These are phyloP conservation scores for Trisateles emortualis DNA, from an alignment of 2,888 invertebrate species.

Conservation along the genomic window DNA sequence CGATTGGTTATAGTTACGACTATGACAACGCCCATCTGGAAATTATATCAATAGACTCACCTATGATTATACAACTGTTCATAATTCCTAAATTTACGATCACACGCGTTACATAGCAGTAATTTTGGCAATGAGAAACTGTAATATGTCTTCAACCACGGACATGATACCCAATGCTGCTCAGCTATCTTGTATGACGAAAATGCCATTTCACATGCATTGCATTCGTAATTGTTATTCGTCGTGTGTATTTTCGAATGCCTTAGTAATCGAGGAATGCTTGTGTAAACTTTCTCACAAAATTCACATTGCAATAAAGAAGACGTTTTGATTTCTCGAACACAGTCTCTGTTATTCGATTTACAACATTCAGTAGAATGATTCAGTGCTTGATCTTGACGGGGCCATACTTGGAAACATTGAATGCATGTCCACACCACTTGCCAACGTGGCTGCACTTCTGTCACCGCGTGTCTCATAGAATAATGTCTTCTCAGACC, in stretches of 20 bases:
- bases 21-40: no score
- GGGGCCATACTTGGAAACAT: slow-evolving; percentile 83
- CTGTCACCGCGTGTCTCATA: slow-evolving; percentile 68
- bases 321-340: slow-evolving; percentile 80
- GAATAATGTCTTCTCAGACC: slow-evolving; percentile 76
- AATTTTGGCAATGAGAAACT: slow-evolving; percentile 76
- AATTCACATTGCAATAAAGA: slow-evolving; percentile 80
- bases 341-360: slow-evolving; percentile 59
- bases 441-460: slow-evolving; percentile 76
- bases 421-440: slow-evolving; percentile 81
- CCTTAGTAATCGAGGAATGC: slow-evolving; percentile 74
- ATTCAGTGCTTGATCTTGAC: slow-evolving; percentile 68
- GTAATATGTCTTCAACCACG: slow-evolving; percentile 74
- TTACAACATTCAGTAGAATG: slow-evolving; percentile 73
- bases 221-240: slow-evolving; percentile 89
- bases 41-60: slow-evolving; percentile 47
- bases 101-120: slow-evolving; percentile 79
- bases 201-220: slow-evolving; percentile 76
- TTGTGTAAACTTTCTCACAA: slow-evolving; percentile 81
- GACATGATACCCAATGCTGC: slow-evolving; percentile 76
- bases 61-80: slow-evolving; percentile 82
- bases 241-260: slow-evolving; percentile 86
- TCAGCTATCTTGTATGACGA: slow-evolving; percentile 73
- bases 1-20: no score
- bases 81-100: slow-evolving; percentile 80